Evolutionary conservation across 2,797 vertebrate species (phyloP), one percentile per base, ranked within the genome.

Genomic region (Scyliorhinus canicula): DNA sequence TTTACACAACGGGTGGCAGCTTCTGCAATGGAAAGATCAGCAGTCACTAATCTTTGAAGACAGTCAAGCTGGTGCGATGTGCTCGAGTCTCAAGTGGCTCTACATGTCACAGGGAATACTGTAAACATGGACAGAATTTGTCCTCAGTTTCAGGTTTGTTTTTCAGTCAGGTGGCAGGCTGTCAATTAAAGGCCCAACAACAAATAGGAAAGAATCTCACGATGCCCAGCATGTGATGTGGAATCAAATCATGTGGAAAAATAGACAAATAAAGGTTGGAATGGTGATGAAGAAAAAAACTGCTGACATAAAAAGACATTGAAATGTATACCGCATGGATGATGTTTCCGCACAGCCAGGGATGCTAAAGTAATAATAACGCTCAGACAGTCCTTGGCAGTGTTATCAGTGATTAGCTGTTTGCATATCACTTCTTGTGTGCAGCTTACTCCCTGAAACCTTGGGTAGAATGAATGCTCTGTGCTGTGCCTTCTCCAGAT

Each of bases 301-400:
- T n/a, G 1, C 55, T 31, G 86, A 60, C 55, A 57, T 60, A 60
- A 40, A 11, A 91, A 24, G n/a, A 24, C 40, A 63, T 91, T 91
- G 88, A 91, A 44, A 91, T 91, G 57, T 28, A 65, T 88, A 40
- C 57, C n/a, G 19, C 57, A 40, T 65, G 60, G 88, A 11, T 91
- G 35, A 40, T 57, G 86, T 90, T 88, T 60, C 55, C 21, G 35
- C 57, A n/a, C 88, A 40, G 88, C 57, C 19, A 63, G 57, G 40
- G n/a, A 91, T 24, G 57, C 57, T 65, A 65, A 44, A 3, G 7
- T 91, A 63, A 44, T 91, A 60, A 90, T 90, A 65, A 91, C 24
- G n/a, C 60, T 91, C 88, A 65, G 88, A 65, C 88, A 40, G 60
- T 40, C 88, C 88, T 91, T 91, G 88, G n/a, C 60, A 44, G 57